These are phyloP conservation scores for Nycteola revayana DNA, from an alignment of 2,888 invertebrate species.

Conservation along the genomic window DNA sequence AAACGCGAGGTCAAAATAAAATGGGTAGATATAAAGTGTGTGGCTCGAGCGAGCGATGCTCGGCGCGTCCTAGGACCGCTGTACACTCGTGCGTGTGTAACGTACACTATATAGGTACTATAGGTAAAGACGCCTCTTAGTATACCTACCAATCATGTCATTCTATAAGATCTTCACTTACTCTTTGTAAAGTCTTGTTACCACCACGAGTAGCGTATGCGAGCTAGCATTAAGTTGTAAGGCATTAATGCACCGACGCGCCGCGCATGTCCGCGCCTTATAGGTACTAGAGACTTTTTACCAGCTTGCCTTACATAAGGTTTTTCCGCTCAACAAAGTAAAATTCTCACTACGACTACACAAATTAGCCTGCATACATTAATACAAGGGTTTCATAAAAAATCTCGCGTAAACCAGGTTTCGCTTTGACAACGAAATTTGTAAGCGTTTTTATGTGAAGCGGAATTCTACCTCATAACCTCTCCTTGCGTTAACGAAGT, in stretches of 20 bases:
- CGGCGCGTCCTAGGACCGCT: too few species aligned
- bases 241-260: constrained; percentile 71
- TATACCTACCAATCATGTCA: too few species aligned
- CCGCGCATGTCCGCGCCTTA: constrained; percentile 53
- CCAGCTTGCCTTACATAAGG: constrained; percentile 33
- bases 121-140: too few species aligned
- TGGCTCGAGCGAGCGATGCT: too few species aligned
- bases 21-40: too few species aligned
- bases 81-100: too few species aligned
- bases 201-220: constrained; percentile 53
- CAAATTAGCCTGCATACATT: constrained; percentile 43
- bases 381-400: constrained; percentile 20
- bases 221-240: constrained; percentile 67
- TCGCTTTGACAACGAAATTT: constrained; percentile 16
- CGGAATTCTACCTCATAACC: constrained; percentile 8
- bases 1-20: too few species aligned
- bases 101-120: too few species aligned
- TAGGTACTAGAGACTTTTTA: constrained; percentile 45
- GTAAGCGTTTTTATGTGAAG: constrained; percentile 11
- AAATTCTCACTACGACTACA: constrained; percentile 40
- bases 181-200: constrained; percentile 50
- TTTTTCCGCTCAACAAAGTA: constrained; percentile 34
- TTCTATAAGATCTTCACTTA: constrained; percentile 14
- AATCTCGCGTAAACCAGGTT: constrained; percentile 6
- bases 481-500: constrained; percentile 13